Evolutionary conservation across 2,113 vertebrate species (phyloP).

Genomic region (Pachypanchax playfairii): DNA sequence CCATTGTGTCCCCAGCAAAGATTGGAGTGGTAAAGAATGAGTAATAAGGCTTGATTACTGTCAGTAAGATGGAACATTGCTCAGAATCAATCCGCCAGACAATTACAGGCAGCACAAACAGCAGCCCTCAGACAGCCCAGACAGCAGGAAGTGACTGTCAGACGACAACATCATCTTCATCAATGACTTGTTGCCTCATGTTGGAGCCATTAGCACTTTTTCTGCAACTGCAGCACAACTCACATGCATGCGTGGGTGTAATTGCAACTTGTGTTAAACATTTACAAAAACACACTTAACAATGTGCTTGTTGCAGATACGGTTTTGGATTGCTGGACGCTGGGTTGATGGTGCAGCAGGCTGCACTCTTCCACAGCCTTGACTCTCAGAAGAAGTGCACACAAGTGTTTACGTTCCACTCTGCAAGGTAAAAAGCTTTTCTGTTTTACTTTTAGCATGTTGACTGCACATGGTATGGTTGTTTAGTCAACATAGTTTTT

Average conservation of each 20-base stretch:
- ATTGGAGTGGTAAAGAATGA: conserved; percentile 73
- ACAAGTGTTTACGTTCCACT: conserved; percentile 38
- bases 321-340: conserved; percentile 73
- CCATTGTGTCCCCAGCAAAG: conserved; percentile 70
- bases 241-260: conserved; percentile 17
- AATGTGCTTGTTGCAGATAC: conserved; percentile 50
- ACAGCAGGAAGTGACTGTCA: conserved; percentile 70
- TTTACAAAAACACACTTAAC: conserved; percentile 8
- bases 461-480: no score
- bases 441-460: rapidly evolving
- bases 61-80: conserved; percentile 73
- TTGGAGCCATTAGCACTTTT: conserved; percentile 65
- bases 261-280: conserved; percentile 15
- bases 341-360: conserved; percentile 73
- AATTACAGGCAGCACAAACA: conserved; percentile 73
- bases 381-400: conserved; percentile 57
- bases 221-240: conserved; percentile 33
- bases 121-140: conserved; percentile 61
- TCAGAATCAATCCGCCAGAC: conserved; percentile 79
- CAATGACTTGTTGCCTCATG: conserved; percentile 77
- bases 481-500: no score
- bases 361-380: conserved; percentile 39
- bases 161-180: conserved; percentile 75
- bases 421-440: conserved; percentile 40
- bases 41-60: conserved; percentile 82